phyloP scores from a whole-genome alignment of 2,797 vertebrate genomes.

The Euphonia xanthogaster region DNA sequence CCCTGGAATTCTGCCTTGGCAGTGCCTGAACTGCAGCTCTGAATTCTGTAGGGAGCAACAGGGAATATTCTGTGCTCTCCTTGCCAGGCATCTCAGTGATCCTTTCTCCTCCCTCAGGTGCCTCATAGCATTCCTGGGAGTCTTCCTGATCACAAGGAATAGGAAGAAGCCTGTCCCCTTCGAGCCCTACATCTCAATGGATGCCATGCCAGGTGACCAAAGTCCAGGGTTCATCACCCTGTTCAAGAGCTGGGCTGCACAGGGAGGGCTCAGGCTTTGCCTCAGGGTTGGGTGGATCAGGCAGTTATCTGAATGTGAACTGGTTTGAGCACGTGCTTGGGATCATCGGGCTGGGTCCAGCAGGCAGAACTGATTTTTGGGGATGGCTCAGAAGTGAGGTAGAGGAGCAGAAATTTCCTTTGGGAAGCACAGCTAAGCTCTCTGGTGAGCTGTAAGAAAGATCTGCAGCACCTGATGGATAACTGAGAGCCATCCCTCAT shows the following conservation, averaged over 20 bases:
- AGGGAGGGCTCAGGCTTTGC: background rate
- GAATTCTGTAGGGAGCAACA: background rate
- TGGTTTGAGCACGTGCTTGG: background rate
- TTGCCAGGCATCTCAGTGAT: background rate
- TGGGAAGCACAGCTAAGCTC: background rate
- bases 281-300: rapidly evolving
- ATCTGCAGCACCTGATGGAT: background rate
- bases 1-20: background rate
- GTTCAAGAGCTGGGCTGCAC: background rate
- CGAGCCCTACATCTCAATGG: constrained; percentile 95
- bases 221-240: background rate
- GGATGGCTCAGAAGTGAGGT: background rate
- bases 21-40: background rate
- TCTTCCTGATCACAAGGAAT: constrained; percentile 90
- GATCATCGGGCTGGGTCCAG: background rate
- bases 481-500: background rate
- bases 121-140: constrained; percentile 87
- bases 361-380: background rate
- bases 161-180: constrained; percentile 86
- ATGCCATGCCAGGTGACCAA: constrained; percentile 88
- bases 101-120: constrained; percentile 74
- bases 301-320: background rate
- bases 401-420: background rate
- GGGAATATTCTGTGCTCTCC: background rate
- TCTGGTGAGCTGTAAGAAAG: background rate